These are phyloP conservation scores for Geophilus truncorum DNA, from an alignment of 2,888 invertebrate genomes.

Conservation along the genomic window DNA sequence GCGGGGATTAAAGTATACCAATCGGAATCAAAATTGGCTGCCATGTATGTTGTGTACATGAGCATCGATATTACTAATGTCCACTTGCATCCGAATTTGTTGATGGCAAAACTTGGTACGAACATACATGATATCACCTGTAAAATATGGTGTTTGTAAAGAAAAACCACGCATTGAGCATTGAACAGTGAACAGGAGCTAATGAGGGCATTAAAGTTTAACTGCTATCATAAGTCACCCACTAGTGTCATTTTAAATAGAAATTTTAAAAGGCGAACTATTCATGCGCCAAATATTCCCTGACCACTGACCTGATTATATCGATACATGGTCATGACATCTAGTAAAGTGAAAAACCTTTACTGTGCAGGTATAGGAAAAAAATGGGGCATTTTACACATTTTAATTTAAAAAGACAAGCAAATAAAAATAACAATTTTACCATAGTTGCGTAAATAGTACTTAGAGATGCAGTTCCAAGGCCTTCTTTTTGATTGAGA, in stretches of 20 bases:
- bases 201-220: too few relatives aligned
- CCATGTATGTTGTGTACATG: slow-evolving; percentile 91
- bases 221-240: too few relatives aligned
- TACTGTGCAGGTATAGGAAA: background rate
- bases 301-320: background rate
- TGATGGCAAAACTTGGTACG: slow-evolving; percentile 86
- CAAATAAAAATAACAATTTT: background rate
- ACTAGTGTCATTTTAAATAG: too few relatives aligned
- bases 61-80: slow-evolving; percentile 86
- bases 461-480: slow-evolving; percentile 83
- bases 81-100: slow-evolving; percentile 92
- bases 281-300: background rate
- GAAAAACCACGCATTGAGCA: too few relatives aligned
- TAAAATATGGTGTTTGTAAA: too few relatives aligned
- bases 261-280: background rate
- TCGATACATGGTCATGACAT: background rate
- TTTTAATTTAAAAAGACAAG: background rate
- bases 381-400: background rate
- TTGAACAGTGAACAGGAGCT: too few relatives aligned
- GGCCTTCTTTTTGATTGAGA: slow-evolving; percentile 79
- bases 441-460: slow-evolving; percentile 81
- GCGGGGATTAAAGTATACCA: slow-evolving; percentile 82
- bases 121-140: slow-evolving; percentile 88
- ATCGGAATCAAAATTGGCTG: slow-evolving; percentile 84
- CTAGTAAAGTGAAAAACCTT: background rate